These are phyloP conservation scores for Dasypus novemcinctus DNA, from an alignment of 2,113 vertebrate genomes.

Conservation along the genomic window DNA sequence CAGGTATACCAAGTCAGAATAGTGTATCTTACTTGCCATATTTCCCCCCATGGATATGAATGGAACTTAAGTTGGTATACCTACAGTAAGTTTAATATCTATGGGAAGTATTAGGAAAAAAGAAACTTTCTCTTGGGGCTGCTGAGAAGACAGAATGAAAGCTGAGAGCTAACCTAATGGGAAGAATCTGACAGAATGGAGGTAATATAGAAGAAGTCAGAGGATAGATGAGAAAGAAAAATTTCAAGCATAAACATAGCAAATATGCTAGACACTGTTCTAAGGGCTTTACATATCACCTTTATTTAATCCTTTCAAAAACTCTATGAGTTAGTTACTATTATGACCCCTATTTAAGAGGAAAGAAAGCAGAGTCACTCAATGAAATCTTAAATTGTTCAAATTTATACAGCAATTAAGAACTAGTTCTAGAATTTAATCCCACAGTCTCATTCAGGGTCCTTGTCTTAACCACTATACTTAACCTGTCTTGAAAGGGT, in stretches of 20 bases:
- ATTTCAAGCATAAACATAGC: not conserved
- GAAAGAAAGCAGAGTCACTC: not conserved
- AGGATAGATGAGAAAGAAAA: not conserved
- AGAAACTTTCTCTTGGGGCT: not conserved
- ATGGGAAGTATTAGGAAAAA: not conserved
- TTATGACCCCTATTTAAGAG: not conserved
- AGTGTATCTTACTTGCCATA: not conserved
- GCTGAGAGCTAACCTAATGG: not conserved
- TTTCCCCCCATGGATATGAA: not conserved
- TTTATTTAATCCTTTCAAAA: not conserved
- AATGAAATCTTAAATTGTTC: not conserved
- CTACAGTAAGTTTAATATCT: not conserved
- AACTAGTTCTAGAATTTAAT: not conserved
- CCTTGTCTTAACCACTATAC: not conserved
- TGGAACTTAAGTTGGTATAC: not conserved
- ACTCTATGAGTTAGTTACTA: not conserved
- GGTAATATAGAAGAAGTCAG: not conserved
- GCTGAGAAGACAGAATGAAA: not conserved
- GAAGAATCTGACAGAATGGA: not conserved
- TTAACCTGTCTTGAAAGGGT: not conserved
- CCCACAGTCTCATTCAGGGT: not conserved
- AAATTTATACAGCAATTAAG: not conserved
- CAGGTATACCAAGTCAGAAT: not conserved
- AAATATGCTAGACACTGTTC: not conserved
- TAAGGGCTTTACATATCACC: not conserved